Evolutionary conservation across 2,888 invertebrate species (phyloP).

Genomic region (Philereme vetulata): DNA sequence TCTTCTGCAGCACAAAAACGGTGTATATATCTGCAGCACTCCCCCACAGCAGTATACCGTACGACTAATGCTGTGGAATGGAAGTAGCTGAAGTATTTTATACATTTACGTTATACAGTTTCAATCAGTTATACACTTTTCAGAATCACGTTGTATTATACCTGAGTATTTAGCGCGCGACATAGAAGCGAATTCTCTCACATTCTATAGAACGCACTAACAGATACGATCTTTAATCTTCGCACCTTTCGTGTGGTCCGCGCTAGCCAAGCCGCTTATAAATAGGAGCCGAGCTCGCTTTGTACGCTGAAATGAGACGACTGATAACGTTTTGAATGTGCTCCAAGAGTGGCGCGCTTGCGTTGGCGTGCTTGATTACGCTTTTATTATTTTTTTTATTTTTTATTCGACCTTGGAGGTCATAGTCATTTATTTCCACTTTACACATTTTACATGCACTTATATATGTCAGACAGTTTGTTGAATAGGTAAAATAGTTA

Average conservation of each 20-base stretch:
- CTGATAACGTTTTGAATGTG: constrained; percentile 74
- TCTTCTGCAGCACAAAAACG: too few species aligned
- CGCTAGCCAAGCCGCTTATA: constrained; percentile 63
- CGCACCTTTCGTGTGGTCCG: constrained; percentile 77
- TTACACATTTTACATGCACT: too few species aligned
- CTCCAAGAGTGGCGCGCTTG: constrained; percentile 54
- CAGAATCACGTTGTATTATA: not conserved
- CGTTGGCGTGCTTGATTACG: constrained; percentile 50
- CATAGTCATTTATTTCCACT: too few species aligned
- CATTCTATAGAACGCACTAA: constrained; percentile 63
- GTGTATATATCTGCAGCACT: too few species aligned
- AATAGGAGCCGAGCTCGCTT: constrained; percentile 66
- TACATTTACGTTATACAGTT: not conserved
- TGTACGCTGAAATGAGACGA: constrained; percentile 76
- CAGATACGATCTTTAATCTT: constrained; percentile 81
- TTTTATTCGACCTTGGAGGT: too few species aligned
- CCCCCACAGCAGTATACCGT: too few species aligned
- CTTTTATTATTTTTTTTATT: constrained; percentile 26
- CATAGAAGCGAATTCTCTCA: constrained; percentile 3
- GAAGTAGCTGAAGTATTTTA: too few species aligned
- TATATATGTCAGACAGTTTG: too few species aligned
- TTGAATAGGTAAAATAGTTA: too few species aligned
- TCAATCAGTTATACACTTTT: not conserved
- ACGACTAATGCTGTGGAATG: too few species aligned
- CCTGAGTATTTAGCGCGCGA: constrained; percentile 4